Evolutionary conservation across 2,888 invertebrate genomes (phyloP).

Genomic region (Hirudinaria manillensis): DNA sequence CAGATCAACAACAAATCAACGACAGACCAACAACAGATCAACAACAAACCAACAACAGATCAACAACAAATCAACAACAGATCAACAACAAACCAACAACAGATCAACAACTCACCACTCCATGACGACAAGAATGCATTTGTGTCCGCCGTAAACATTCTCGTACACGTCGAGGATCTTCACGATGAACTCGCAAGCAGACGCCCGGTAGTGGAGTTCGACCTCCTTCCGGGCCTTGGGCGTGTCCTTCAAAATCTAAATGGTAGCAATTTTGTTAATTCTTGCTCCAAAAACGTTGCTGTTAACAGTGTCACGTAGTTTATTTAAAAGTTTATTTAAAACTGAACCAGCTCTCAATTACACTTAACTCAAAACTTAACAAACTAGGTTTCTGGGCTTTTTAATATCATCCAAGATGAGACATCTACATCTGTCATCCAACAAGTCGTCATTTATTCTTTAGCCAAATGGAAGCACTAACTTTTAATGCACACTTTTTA

Average conservation of each 20-base stretch:
- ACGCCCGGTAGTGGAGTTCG: slow-evolving; percentile 88
- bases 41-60: too few species aligned
- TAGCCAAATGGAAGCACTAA: slow-evolving; percentile 50
- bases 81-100: too few species aligned
- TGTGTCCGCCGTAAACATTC: slow-evolving; percentile 74
- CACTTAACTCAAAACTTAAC: too few species aligned
- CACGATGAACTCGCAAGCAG: slow-evolving; percentile 82
- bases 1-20: too few species aligned
- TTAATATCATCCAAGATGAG: too few species aligned
- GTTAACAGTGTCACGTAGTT: background rate
- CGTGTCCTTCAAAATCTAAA: slow-evolving; percentile 78
- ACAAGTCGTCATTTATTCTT: too few species aligned
- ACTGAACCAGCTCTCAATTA: background rate
- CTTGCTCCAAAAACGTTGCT: background rate
- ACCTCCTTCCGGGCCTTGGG: slow-evolving; percentile 88
- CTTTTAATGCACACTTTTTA: slow-evolving; percentile 84
- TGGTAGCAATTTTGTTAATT: background rate
- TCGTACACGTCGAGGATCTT: slow-evolving; percentile 89
- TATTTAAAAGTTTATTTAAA: background rate
- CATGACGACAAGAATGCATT: slow-evolving; percentile 95
- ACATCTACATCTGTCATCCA: too few species aligned
- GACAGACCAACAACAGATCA: too few species aligned
- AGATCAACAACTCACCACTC: slow-evolving; percentile 68
- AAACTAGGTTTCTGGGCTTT: too few species aligned
- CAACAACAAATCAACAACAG: too few species aligned